A percentile compares a stretch with the other conserved stretches of the same genome.
Evolutionary conservation across 2,113 vertebrate species (phyloP).

Genomic region (Syngnathus scovelli): DNA sequence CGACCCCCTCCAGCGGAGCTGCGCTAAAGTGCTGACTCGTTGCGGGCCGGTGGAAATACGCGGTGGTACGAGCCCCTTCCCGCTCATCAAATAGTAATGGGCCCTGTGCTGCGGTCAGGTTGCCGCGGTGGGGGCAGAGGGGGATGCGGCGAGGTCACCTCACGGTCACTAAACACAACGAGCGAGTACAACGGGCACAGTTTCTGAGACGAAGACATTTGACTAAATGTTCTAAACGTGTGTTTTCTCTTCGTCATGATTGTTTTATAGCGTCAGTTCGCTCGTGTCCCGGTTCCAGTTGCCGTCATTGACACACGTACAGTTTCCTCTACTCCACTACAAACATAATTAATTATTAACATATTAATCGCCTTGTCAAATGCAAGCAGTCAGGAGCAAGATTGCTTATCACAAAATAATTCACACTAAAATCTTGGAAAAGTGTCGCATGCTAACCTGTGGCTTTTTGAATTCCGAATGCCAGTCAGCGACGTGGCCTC

Average conservation of each 20-base stretch:
- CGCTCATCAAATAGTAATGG: conserved; percentile 66
- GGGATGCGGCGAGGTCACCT: conserved; percentile 45
- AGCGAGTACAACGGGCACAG: background rate
- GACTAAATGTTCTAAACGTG: background rate
- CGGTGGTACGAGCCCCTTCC: conserved; percentile 17
- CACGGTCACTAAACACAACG: conserved; percentile 53
- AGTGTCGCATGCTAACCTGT: background rate
- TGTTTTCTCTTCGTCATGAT: background rate
- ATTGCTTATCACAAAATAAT: too few species aligned
- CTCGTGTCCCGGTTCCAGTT: too few species aligned
- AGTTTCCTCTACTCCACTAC: too few species aligned
- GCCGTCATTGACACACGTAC: too few species aligned
- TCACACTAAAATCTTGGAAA: too few species aligned
- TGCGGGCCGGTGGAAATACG: background rate
- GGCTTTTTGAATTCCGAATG: background rate
- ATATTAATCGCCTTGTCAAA: too few species aligned
- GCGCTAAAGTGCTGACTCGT: conserved; percentile 20
- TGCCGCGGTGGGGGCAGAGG: conserved; percentile 41
- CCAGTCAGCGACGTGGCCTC: background rate
- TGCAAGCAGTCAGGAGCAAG: too few species aligned
- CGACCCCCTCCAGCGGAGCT: conserved; percentile 7
- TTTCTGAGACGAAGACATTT: background rate
- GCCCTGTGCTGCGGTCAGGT: conserved; percentile 26
- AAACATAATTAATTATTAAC: too few species aligned
- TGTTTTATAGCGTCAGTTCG: too few species aligned